These are phyloP conservation scores for Perccottus glenii DNA, from an alignment of 2,113 vertebrate species.

Conservation along the genomic window DNA sequence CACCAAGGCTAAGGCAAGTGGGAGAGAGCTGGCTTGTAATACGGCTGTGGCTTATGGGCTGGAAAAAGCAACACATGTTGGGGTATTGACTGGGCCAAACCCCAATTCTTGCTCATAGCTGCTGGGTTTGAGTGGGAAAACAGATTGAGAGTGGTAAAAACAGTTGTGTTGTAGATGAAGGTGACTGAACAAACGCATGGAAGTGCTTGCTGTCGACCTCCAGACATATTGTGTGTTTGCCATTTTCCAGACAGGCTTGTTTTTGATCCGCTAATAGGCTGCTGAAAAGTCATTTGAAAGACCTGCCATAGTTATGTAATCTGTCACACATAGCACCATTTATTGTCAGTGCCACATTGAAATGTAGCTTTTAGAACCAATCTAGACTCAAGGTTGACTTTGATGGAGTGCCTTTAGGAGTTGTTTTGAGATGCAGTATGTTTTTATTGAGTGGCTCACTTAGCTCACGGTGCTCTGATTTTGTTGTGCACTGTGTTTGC, in stretches of 20 bases:
- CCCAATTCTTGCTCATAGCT: slow-evolving; percentile 13
- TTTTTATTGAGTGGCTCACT: not conserved
- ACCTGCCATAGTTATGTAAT: slow-evolving; percentile 12
- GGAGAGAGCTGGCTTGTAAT: slow-evolving; percentile 66
- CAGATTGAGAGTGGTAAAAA: slow-evolving; percentile 22
- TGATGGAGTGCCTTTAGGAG: not conserved
- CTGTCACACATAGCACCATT: slow-evolving; percentile 17
- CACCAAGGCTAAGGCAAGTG: slow-evolving; percentile 66
- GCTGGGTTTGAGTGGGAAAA: slow-evolving; percentile 41
- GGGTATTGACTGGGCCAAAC: slow-evolving; percentile 52
- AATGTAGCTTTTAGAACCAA: slow-evolving; percentile 1
- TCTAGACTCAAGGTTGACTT: not conserved
- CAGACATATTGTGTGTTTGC: not conserved
- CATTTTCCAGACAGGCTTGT: not conserved
- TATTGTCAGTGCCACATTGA: not conserved
- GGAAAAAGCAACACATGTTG: slow-evolving; percentile 57
- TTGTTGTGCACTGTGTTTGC: too few relatives aligned
- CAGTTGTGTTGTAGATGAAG: slow-evolving; percentile 2
- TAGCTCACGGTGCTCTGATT: not conserved
- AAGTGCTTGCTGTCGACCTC: not conserved
- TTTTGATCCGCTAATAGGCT: slow-evolving; percentile 20
- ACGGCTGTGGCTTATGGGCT: slow-evolving; percentile 55
- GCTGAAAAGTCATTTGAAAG: not conserved
- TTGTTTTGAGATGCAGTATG: not conserved
- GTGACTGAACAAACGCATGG: not conserved